Evolutionary conservation across 1,140 invertebrate species (phyloP).

Genomic region (Eurosta solidaginis): DNA sequence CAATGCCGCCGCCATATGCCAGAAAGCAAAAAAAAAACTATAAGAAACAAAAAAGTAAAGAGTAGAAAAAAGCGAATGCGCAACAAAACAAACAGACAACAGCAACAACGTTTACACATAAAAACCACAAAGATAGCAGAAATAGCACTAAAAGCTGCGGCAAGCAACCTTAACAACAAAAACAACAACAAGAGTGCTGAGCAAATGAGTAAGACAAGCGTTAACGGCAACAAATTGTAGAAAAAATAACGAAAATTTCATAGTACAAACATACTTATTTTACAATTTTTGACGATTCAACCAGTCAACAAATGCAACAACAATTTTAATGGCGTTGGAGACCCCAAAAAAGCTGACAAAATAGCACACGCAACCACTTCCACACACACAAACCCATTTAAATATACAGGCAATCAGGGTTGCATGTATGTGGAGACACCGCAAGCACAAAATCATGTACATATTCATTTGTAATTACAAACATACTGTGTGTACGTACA

Average conservation of each 20-base stretch:
- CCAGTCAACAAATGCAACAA: background rate
- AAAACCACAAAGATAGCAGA: constrained; percentile 21
- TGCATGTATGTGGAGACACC: constrained; percentile 25
- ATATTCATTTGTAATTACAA: background rate
- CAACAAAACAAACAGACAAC: constrained; percentile 16
- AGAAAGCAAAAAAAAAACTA: background rate
- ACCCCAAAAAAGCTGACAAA: constrained; percentile 22
- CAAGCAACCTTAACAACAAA: constrained; percentile 16
- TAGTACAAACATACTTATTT: constrained; percentile 7
- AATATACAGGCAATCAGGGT: background rate
- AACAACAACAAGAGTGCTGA: background rate
- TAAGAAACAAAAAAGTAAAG: background rate
- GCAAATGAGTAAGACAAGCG: constrained; percentile 16
- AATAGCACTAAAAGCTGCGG: constrained; percentile 12
- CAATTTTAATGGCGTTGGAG: background rate
- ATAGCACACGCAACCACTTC: background rate
- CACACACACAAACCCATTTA: background rate
- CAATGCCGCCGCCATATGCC: constrained; percentile 15
- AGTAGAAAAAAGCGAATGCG: constrained; percentile 13
- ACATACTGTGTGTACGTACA: background rate
- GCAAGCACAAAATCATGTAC: background rate
- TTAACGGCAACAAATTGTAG: background rate
- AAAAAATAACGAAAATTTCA: background rate
- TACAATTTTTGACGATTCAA: constrained; percentile 23
- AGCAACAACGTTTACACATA: background rate